A percentile compares a stretch with the other conserved stretches of the same genome.
Conservation (phyloP, 2,113 vertebrate genomes). For the Polypterus bichir region DNA sequence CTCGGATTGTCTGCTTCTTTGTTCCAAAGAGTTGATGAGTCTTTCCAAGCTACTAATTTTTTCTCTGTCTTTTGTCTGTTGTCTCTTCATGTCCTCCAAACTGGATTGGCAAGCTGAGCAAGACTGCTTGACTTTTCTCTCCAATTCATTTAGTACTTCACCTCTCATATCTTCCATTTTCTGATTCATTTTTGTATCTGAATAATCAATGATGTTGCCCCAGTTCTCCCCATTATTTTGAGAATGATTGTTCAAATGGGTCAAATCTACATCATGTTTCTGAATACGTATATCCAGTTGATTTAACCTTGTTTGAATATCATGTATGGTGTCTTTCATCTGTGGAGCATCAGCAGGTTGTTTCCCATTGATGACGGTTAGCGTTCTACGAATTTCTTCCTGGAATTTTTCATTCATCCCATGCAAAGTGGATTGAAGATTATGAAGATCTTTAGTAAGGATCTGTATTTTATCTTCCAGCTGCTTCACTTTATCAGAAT, state of each 20-base stretch:
- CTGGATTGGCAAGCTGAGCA: slow-evolving; percentile 63
- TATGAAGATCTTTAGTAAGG: slow-evolving; percentile 65
- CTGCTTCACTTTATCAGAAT: slow-evolving; percentile 56
- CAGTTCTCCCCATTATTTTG: slow-evolving; percentile 41
- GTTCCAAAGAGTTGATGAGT: slow-evolving; percentile 56
- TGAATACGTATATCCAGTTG: slow-evolving; percentile 71
- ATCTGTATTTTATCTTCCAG: slow-evolving; percentile 71
- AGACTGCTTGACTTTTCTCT: slow-evolving; percentile 57
- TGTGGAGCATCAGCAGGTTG: slow-evolving; percentile 63
- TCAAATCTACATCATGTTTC: slow-evolving; percentile 63
- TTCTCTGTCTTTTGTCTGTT: slow-evolving; percentile 66
- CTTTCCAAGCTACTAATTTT: slow-evolving; percentile 66
- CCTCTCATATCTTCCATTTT: slow-evolving; percentile 28
- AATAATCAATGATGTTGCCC: slow-evolving; percentile 31
- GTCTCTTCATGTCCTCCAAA: slow-evolving; percentile 57
- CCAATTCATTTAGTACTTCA: slow-evolving; percentile 58
- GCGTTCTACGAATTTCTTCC: slow-evolving; percentile 32
- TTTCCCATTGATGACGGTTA: slow-evolving; percentile 37
- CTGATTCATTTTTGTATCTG: not conserved
- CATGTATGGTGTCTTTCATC: slow-evolving; percentile 70
- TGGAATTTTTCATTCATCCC: slow-evolving; percentile 50
- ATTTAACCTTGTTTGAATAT: slow-evolving; percentile 71
- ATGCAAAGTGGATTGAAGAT: slow-evolving; percentile 55
- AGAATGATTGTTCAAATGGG: slow-evolving; percentile 53
- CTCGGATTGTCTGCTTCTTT: slow-evolving; percentile 50